Evolutionary conservation across 2,113 vertebrate species (phyloP), one percentile per base, ranked within the genome.

Genomic region (Oreochromis spilurus): DNA sequence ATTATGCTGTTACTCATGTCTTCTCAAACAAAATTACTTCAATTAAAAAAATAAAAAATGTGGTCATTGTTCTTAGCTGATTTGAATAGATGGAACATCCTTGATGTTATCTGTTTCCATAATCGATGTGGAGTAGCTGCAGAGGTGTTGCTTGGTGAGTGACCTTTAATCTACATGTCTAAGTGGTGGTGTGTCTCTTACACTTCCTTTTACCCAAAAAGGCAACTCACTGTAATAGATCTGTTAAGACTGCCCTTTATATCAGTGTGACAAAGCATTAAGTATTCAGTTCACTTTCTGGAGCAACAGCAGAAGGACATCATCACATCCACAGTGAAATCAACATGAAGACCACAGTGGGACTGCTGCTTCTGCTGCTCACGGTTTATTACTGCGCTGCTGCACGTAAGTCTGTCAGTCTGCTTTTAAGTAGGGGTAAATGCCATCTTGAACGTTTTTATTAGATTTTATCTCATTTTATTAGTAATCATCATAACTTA

Each of bases 401-500:
- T 12, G 5, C 9, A 12, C 34, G 84, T 80, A 54, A 85, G 84
- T 85, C 48, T 0, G 0, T 12, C 53, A 31, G 0, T 58, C 10
- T 52, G 4, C 43, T n/a, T 58, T 26, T 16, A 48, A 48, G 9
- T 29, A 24, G 8, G 5, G 40, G 48, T 29, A 29, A 45, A 48
- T 72, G 13, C 2, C 8, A 26, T 26, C 21, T 45, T 26, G 40
- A 72, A 45, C 45, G 12, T 7, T 29, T 48, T 17, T 11, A 29
- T 11, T 26, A 0, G 0, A 72, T 17, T 45, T 70, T 24, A 24
- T 70, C 7, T 24, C 1, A 70, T 24, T 70, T 70, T 29, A 48
- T 48, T 19, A 50, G 0, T 0, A 48, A 75, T 19, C 40, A 4
- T 2, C 24, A 26, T 0, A 0, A 75, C 14, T 43, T 29, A 43